Evolutionary conservation across 92 coral and sea anemone species (phyloP).

Genomic region (Actinernus sp.): DNA sequence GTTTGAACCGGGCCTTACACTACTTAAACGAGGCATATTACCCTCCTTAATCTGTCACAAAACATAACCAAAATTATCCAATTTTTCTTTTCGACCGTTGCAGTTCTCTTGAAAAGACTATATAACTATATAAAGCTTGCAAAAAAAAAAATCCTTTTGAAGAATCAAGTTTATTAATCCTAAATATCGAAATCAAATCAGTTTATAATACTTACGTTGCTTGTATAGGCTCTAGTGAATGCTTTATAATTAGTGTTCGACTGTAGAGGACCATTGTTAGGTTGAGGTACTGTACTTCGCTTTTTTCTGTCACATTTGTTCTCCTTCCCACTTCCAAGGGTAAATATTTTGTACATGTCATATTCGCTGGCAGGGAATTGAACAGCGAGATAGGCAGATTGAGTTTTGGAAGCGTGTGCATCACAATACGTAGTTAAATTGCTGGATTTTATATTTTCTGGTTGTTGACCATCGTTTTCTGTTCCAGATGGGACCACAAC

Average conservation of each 20-base stretch:
- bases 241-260: constrained; percentile 46
- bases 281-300: not conserved
- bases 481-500: not conserved
- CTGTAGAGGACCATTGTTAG: constrained; percentile 50
- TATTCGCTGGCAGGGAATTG: constrained; percentile 36
- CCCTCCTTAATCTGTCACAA: too few species aligned
- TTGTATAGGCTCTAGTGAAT: constrained; percentile 58
- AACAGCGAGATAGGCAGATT: constrained; percentile 64
- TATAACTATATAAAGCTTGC: too few species aligned
- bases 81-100: too few species aligned
- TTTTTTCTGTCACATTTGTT: constrained; percentile 1
- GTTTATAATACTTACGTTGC: constrained; percentile 66
- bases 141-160: too few species aligned
- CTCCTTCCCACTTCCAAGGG: constrained; percentile 50
- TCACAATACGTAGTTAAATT: constrained; percentile 41
- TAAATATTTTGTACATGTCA: constrained; percentile 34
- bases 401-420: constrained; percentile 18
- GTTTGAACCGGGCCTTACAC: too few species aligned
- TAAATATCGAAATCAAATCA: too few species aligned
- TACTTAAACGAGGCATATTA: too few species aligned
- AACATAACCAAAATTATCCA: too few species aligned
- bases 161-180: too few species aligned
- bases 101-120: too few species aligned
- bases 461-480: not conserved
- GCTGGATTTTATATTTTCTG: not conserved